These are phyloP conservation scores for Drosophila guanche DNA, from an alignment of 1,140 invertebrate genomes.

Conservation along the genomic window DNA sequence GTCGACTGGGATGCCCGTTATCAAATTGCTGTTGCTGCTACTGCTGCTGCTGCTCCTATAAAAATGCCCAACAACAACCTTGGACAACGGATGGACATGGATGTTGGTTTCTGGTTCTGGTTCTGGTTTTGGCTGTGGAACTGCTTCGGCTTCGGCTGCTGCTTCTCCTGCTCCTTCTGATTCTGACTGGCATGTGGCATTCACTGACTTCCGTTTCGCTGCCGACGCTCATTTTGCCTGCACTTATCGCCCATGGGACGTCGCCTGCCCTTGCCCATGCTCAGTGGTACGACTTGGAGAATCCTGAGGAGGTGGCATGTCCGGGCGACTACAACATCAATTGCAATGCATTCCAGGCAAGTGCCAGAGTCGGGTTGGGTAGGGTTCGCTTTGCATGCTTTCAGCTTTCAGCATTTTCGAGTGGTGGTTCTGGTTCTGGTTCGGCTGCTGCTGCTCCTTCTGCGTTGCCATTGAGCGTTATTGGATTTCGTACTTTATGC, in stretches of 20 bases:
- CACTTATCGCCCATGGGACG: conserved; percentile 57
- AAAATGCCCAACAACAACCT: conserved; percentile 71
- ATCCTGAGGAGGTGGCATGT: conserved; percentile 88
- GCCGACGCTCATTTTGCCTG: conserved; percentile 75
- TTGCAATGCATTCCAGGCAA: conserved; percentile 84
- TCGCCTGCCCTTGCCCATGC: conserved; percentile 9
- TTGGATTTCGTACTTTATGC: conserved; percentile 80
- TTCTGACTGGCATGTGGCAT: conserved; percentile 78
- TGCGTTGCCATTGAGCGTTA: conserved; percentile 76
- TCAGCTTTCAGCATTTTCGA: conserved; percentile 57
- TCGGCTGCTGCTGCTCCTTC: conserved; percentile 30
- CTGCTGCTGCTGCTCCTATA: conserved; percentile 37
- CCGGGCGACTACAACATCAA: conserved; percentile 88
- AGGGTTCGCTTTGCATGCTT: conserved; percentile 75
- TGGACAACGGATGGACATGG: conserved; percentile 50
- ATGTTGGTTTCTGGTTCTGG: conserved; percentile 24
- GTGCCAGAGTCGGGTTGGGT: conserved; percentile 40
- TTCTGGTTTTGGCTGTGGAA: conserved; percentile 61
- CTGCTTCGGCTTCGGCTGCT: too few species aligned
- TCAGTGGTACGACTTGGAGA: conserved; percentile 93
- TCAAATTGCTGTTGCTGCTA: conserved; percentile 61
- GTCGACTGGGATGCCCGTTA: conserved; percentile 59
- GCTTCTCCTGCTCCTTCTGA: conserved; percentile 63
- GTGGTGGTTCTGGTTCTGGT: conserved; percentile 51
- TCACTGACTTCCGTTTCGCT: conserved; percentile 73